Conservation (phyloP, 1,140 invertebrate species). For the Halictus rubicundus region DNA sequence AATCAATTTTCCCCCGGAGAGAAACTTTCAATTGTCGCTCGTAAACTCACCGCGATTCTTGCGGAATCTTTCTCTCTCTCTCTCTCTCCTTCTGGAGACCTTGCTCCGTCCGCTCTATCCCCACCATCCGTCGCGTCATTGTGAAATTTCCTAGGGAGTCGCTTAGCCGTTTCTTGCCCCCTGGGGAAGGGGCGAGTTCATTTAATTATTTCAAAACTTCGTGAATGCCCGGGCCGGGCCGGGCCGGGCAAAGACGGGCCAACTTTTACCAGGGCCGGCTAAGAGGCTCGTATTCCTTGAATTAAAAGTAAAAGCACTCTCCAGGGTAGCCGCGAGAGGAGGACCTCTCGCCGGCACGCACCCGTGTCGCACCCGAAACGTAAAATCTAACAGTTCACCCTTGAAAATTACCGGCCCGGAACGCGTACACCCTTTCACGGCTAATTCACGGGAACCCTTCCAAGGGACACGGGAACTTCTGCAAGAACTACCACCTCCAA, state of each 20-base stretch:
- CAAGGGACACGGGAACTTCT: no score
- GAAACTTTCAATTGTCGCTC: neutral
- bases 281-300: constrained; percentile 9
- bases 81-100: no score
- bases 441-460: neutral
- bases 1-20: constrained; percentile 13
- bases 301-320: constrained; percentile 27
- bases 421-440: neutral
- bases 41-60: constrained; percentile 5
- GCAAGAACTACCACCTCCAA: no score
- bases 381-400: constrained; percentile 8
- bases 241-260: neutral
- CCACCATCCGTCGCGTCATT: no score
- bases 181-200: neutral
- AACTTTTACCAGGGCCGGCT: constrained; percentile 1
- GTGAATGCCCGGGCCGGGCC: neutral
- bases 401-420: neutral
- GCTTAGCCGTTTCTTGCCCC: neutral
- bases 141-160: neutral
- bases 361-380: neutral
- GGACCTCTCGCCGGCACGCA: neutral
- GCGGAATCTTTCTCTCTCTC: neutral
- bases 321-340: neutral
- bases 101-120: no score
- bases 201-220: constrained; percentile 23